These are phyloP conservation scores for Conger conger DNA, from an alignment of 2,113 vertebrate species.

Conservation along the genomic window DNA sequence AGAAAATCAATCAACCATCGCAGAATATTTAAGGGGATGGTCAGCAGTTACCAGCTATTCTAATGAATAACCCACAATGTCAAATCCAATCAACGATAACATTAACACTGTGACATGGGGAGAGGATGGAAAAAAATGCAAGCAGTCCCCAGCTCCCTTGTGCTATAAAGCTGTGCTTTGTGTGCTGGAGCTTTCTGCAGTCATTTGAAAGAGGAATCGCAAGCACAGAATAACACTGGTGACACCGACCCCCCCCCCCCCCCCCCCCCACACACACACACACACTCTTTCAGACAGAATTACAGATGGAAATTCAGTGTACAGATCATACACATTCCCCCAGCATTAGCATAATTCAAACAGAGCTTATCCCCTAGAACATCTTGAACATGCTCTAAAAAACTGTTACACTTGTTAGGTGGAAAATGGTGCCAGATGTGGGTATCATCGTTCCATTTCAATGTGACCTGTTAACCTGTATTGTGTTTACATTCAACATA, in stretches of 20 bases:
- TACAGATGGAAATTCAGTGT: conserved; percentile 1
- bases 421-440: not conserved
- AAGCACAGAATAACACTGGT: not conserved
- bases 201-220: not conserved
- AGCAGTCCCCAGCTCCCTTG: not conserved
- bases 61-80: conserved; percentile 4
- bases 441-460: not conserved
- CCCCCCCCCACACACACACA: no score
- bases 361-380: conserved; percentile 10
- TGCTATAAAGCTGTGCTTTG: not conserved
- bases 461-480: not conserved
- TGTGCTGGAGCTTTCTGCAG: not conserved
- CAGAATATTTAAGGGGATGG: not conserved
- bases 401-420: not conserved
- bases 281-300: not conserved
- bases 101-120: conserved; percentile 19
- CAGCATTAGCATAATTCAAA: conserved; percentile 24
- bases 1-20: not conserved
- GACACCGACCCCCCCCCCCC: not conserved
- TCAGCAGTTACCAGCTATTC: not conserved
- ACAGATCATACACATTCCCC: not conserved
- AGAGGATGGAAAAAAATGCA: conserved; percentile 1
- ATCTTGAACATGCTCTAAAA: conserved; percentile 18
- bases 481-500: not conserved
- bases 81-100: not conserved